Evolutionary conservation across 2,888 invertebrate genomes (phyloP).

Genomic region (Mythimna pallens): DNA sequence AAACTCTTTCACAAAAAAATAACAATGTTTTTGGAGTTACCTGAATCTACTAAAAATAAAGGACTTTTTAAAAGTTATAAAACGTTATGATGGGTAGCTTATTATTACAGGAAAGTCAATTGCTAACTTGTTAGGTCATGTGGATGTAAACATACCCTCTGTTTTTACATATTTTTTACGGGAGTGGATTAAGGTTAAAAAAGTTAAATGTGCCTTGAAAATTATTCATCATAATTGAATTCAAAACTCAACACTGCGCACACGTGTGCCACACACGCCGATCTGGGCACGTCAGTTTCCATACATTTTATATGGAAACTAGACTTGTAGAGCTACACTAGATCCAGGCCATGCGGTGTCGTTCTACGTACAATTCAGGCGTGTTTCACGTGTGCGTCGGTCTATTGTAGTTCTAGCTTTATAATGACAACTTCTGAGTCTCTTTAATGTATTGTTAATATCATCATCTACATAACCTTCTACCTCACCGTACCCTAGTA

Average conservation of each 20-base stretch:
- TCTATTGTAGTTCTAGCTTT: too few species aligned
- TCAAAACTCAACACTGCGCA: too few species aligned
- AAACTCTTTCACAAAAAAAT: too few species aligned
- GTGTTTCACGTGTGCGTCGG: too few species aligned
- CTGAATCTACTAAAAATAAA: constrained; percentile 2
- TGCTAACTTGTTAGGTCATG: constrained; percentile 15
- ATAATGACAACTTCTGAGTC: not conserved
- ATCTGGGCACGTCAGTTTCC: too few species aligned
- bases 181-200: not conserved
- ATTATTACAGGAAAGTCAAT: constrained; percentile 32
- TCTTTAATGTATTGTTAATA: not conserved
- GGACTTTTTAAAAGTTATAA: constrained; percentile 13
- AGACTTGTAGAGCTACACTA: too few species aligned
- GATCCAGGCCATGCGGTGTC: too few species aligned
- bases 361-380: too few species aligned
- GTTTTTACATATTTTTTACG: constrained; percentile 2
- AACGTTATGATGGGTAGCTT: constrained; percentile 11
- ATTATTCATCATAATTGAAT: not conserved
- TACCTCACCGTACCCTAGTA: too few species aligned
- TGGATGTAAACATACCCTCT: constrained; percentile 9
- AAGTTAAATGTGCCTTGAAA: not conserved
- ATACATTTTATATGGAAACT: too few species aligned
- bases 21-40: not conserved
- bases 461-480: not conserved
- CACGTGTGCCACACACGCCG: too few species aligned